These are phyloP conservation scores for Rattus norvegicus DNA, from an alignment of 2,113 vertebrate species.

Conservation along the genomic window GRCr8 NC_086021.1:86565501-86566000, in stretches of 20 bases:
- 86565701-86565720: neutral
- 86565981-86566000: too few relatives aligned
- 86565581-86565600: neutral
- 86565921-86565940: neutral
- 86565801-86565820: neutral
- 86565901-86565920: neutral
- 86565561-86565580: neutral
- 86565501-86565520: slow-evolving; percentile 3
- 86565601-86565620: slow-evolving; percentile 9
- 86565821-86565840: neutral
- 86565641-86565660: neutral
- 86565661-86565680: neutral
- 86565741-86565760: neutral
- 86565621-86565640: neutral
- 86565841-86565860: neutral
- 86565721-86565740: neutral
- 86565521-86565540: slow-evolving; percentile 8
- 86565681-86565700: neutral
- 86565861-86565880: neutral
- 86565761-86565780: neutral
- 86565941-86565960: neutral
- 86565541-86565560: neutral
- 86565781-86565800: neutral
- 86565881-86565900: neutral
- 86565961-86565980: too few relatives aligned